A percentile compares a stretch with the other conserved stretches of the same genome.
Evolutionary conservation across 2,113 vertebrate genomes (phyloP).

Genomic region (Heliornis fulica): DNA sequence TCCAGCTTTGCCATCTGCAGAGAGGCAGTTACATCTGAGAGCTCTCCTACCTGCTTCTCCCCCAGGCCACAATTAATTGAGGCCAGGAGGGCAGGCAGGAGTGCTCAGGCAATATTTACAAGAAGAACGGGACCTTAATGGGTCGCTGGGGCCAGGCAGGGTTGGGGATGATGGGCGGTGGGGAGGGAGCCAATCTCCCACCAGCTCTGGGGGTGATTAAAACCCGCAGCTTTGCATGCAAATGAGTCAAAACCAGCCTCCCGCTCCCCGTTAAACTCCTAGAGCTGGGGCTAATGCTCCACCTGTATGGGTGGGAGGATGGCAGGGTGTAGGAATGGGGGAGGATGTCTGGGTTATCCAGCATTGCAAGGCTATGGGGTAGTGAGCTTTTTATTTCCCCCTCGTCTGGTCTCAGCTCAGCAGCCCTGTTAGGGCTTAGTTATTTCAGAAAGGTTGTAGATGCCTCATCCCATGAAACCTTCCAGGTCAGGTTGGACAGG

Average conservation of each 20-base stretch:
- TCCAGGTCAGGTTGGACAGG: neutral
- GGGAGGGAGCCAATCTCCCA: neutral
- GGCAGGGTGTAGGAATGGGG: fast-evolving
- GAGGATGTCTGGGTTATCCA: neutral
- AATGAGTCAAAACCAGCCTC: neutral
- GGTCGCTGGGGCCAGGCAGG: neutral
- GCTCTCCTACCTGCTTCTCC: constrained; percentile 54
- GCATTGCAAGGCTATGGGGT: neutral
- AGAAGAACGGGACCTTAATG: constrained; percentile 3
- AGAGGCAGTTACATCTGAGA: neutral
- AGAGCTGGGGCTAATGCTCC: neutral
- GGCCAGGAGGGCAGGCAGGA: constrained; percentile 60
- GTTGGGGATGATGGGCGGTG: neutral
- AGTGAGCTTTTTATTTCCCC: neutral
- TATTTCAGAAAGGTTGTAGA: neutral
- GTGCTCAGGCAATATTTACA: constrained; percentile 17
- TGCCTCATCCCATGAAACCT: neutral
- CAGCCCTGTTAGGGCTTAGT: neutral
- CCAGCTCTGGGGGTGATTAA: neutral
- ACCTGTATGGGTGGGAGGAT: neutral
- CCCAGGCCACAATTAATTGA: constrained; percentile 54
- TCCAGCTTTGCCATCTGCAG: neutral
- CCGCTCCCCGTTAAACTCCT: neutral
- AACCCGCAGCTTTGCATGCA: neutral
- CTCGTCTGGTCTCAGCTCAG: neutral